Conservation (phyloP, 2,888 invertebrate species). For the Eupithecia pulchellata region DNA sequence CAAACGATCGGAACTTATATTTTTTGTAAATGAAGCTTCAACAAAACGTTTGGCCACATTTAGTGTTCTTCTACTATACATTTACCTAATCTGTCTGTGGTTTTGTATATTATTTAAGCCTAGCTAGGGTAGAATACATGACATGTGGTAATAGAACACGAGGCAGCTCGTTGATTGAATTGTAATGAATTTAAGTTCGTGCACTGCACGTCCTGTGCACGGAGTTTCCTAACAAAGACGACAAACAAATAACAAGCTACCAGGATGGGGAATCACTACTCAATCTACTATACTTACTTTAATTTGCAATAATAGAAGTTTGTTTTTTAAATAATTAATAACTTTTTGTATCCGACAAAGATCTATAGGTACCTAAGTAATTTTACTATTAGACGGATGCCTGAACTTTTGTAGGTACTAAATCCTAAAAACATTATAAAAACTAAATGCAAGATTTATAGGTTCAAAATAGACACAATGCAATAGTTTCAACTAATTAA, state of each 20-base stretch:
- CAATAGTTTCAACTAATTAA: not conserved
- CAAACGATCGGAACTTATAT: not conserved
- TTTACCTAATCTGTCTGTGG: not conserved
- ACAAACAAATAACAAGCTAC: conserved; percentile 6
- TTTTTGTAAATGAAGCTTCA: not conserved
- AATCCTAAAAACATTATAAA: not conserved
- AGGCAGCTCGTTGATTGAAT: conserved; percentile 21
- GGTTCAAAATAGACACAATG: not conserved
- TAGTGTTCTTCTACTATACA: not conserved
- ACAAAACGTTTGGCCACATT: not conserved
- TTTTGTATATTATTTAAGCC: conserved; percentile 9
- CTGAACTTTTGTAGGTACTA: no score
- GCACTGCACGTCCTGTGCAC: conserved; percentile 19
- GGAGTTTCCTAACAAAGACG: not conserved
- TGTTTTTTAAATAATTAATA: no score
- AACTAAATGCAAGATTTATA: not conserved
- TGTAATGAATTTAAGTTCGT: conserved; percentile 8
- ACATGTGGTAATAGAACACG: no score
- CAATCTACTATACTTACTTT: not conserved
- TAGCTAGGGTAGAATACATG: not conserved
- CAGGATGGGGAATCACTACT: not conserved
- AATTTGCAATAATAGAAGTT: not conserved
- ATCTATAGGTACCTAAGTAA: no score
- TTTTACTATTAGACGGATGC: no score
- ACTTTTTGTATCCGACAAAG: no score